These are phyloP conservation scores for Microcebus murinus DNA, from an alignment of 2,113 vertebrate genomes.

Conservation along the genomic window DNA sequence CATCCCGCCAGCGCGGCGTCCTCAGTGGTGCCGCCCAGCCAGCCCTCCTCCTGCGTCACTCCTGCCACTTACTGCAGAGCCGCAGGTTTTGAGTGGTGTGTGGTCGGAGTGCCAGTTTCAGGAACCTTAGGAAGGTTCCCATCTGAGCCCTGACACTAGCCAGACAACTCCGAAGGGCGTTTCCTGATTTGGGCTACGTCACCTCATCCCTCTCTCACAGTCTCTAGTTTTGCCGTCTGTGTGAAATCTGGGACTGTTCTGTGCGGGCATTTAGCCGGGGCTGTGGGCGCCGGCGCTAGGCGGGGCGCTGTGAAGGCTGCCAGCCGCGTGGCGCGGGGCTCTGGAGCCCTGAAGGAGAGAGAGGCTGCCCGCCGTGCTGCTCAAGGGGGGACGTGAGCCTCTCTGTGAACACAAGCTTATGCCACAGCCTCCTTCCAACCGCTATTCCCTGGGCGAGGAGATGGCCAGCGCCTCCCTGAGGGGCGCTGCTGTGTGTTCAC, in stretches of 20 bases:
- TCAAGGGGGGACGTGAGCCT: not conserved
- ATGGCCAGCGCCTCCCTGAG: not conserved
- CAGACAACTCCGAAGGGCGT: not conserved
- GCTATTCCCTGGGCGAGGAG: not conserved
- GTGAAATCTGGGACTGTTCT: not conserved
- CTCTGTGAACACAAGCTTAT: not conserved
- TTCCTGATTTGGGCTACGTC: not conserved
- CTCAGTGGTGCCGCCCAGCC: not conserved
- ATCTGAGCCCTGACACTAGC: not conserved
- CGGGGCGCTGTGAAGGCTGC: not conserved
- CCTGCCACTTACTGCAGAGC: not conserved
- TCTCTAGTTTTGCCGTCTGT: not conserved
- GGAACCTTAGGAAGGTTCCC: not conserved
- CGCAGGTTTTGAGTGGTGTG: not conserved
- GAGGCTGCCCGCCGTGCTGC: not conserved
- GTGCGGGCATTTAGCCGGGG: not conserved
- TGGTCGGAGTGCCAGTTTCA: no score
- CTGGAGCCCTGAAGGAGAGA: not conserved
- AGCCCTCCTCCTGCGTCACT: not conserved
- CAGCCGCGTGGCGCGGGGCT: no score
- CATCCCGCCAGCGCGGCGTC: fast-evolving
- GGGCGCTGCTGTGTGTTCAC: no score
- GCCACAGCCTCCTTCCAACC: not conserved
- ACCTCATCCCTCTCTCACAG: not conserved
- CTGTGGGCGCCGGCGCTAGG: not conserved